These are phyloP conservation scores for Diadumene lineata DNA, from an alignment of 92 coral and sea anemone genomes.

Conservation along the genomic window DNA sequence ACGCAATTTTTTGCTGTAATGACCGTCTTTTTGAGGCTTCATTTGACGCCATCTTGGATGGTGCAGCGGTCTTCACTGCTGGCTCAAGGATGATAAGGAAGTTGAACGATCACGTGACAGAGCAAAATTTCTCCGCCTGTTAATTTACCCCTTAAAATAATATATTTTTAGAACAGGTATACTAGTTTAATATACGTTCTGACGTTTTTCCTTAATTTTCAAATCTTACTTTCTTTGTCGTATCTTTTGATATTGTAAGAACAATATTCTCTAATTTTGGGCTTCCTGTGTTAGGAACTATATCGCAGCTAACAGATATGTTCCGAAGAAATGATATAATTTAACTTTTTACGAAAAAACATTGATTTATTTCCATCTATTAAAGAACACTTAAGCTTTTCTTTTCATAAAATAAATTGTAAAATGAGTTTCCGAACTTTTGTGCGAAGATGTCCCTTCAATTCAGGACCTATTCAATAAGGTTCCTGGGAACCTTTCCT, in stretches of 20 bases:
- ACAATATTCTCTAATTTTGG: not conserved
- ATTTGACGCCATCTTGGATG: slow-evolving; percentile 78
- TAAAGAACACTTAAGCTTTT: too few relatives aligned
- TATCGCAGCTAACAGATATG: not conserved
- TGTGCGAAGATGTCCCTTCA: not conserved
- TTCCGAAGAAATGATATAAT: too few relatives aligned
- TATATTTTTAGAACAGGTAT: too few relatives aligned
- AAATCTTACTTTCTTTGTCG: too few relatives aligned
- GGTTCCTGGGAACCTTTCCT: slow-evolving; percentile 1
- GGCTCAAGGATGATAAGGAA: slow-evolving; percentile 45
- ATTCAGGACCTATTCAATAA: not conserved
- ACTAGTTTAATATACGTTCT: too few relatives aligned
- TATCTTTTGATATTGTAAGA: too few relatives aligned
- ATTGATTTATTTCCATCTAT: too few relatives aligned
- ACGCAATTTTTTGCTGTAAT: slow-evolving; percentile 53
- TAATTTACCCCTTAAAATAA: too few relatives aligned
- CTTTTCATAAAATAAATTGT: too few relatives aligned
- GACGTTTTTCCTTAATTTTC: too few relatives aligned
- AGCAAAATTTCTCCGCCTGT: too few relatives aligned
- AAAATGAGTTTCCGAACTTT: not conserved
- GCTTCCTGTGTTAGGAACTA: slow-evolving; percentile 5
- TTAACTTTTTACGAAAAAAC: too few relatives aligned
- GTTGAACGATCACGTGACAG: slow-evolving; percentile 4
- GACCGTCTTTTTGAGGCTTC: slow-evolving; percentile 65
- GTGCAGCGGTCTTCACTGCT: slow-evolving; percentile 55